Percentiles rank a stretch among this genome's conserved stretches.
These are phyloP conservation scores for Esox masquinongy DNA, from an alignment of 2,797 vertebrate species.

Conservation along the genomic window DNA sequence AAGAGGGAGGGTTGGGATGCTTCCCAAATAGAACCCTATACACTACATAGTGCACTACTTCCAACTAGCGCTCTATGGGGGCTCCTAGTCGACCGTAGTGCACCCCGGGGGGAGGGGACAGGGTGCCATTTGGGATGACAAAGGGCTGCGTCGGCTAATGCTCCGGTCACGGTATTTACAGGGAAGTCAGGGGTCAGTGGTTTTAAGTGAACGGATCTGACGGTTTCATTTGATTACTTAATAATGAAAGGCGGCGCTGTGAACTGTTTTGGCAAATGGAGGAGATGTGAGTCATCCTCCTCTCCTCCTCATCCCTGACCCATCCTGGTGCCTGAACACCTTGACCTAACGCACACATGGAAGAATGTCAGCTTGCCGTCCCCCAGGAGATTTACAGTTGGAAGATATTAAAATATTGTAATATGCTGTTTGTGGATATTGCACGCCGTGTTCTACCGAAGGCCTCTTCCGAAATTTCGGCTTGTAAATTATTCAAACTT, in stretches of 20 bases:
- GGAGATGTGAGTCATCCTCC: background rate
- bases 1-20: background rate
- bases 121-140: background rate
- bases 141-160: background rate
- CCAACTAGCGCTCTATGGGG: background rate
- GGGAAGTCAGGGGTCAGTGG: constrained; percentile 15
- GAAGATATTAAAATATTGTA: constrained; percentile 5
- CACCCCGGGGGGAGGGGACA: background rate
- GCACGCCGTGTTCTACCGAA: background rate
- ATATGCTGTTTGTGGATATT: background rate
- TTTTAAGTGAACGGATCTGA: constrained; percentile 26
- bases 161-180: background rate
- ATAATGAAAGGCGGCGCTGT: constrained; percentile 23
- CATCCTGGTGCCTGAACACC: constrained; percentile 12
- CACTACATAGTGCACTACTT: background rate
- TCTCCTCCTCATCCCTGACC: background rate
- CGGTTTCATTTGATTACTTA: constrained; percentile 27
- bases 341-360: constrained; percentile 9
- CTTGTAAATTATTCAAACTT: background rate
- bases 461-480: background rate
- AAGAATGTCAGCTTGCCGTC: background rate
- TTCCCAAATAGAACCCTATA: background rate
- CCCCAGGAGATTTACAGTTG: background rate
- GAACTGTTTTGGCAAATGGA: constrained; percentile 25
- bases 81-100: background rate